Conservation (phyloP, 2,113 vertebrate species). For the Pachypanchax playfairii region DNA sequence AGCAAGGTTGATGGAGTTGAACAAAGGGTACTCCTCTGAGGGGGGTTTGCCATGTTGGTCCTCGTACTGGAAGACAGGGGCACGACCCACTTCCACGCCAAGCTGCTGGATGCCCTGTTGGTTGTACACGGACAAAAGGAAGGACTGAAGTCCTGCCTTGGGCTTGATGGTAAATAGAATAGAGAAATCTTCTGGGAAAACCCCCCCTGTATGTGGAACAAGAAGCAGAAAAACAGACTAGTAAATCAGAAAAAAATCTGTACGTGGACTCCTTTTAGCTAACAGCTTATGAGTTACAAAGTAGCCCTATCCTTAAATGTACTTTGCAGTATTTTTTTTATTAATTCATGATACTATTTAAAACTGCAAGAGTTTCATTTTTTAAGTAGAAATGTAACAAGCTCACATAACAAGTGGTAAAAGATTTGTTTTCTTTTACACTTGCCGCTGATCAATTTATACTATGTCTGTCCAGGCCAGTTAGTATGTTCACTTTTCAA, state of each 20-base stretch:
- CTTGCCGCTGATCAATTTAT: too few species aligned
- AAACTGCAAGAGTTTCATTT: too few species aligned
- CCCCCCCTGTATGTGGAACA: slow-evolving; percentile 77
- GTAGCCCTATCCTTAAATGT: too few species aligned
- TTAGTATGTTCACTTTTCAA: too few species aligned
- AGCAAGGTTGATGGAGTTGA: slow-evolving; percentile 91
- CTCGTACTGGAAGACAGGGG: slow-evolving; percentile 93
- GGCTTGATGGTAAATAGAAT: slow-evolving; percentile 96
- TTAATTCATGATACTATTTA: too few species aligned
- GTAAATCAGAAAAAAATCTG: slow-evolving; percentile 13
- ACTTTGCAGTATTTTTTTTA: too few species aligned
- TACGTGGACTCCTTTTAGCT: too few species aligned
- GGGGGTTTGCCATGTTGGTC: slow-evolving; percentile 94
- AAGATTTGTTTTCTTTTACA: too few species aligned
- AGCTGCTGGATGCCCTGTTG: slow-evolving; percentile 94
- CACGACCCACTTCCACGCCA: slow-evolving; percentile 93
- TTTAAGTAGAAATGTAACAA: too few species aligned
- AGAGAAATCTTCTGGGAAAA: slow-evolving; percentile 96
- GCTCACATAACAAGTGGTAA: too few species aligned
- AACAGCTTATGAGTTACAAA: too few species aligned
- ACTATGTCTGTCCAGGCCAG: too few species aligned
- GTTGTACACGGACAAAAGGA: slow-evolving; percentile 94
- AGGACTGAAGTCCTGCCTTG: slow-evolving; percentile 91
- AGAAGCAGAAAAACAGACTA: slow-evolving; percentile 9
- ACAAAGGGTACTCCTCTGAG: slow-evolving; percentile 93